These are phyloP conservation scores for Lycaena phlaeas DNA, from an alignment of 2,888 invertebrate genomes.

Conservation along the genomic window DNA sequence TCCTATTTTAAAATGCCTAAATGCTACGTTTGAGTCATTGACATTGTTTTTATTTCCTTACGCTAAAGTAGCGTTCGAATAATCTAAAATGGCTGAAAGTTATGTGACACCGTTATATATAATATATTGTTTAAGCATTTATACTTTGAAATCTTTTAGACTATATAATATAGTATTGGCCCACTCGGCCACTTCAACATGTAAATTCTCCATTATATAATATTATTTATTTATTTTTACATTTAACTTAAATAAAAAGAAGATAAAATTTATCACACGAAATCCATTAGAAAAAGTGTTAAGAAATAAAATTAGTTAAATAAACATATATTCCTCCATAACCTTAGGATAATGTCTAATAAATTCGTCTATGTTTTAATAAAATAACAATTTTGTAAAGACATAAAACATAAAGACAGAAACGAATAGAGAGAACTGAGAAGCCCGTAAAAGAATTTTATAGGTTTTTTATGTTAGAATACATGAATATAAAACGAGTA, in stretches of 20 bases:
- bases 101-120: too few relatives aligned
- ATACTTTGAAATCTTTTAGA: too few relatives aligned
- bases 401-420: conserved; percentile 1
- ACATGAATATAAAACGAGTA: conserved; percentile 1
- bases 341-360: neutral
- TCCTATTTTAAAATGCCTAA: too few relatives aligned
- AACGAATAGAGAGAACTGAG: neutral
- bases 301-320: neutral
- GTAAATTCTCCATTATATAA: too few relatives aligned
- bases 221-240: too few relatives aligned
- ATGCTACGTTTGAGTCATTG: too few relatives aligned
- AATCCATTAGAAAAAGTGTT: conserved; percentile 5
- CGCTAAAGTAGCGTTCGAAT: too few relatives aligned
- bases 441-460: conserved; percentile 4
- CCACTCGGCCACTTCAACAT: too few relatives aligned
- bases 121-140: too few relatives aligned
- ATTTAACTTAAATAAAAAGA: neutral
- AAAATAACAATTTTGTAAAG: conserved; percentile 4
- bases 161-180: too few relatives aligned
- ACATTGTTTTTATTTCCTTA: too few relatives aligned
- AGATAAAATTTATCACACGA: neutral
- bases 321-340: neutral
- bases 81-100: too few relatives aligned
- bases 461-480: conserved; percentile 2
- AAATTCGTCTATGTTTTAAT: conserved; percentile 1